Conservation (phyloP, 2,113 vertebrate species). For the Tonatia bakeri region DNA sequence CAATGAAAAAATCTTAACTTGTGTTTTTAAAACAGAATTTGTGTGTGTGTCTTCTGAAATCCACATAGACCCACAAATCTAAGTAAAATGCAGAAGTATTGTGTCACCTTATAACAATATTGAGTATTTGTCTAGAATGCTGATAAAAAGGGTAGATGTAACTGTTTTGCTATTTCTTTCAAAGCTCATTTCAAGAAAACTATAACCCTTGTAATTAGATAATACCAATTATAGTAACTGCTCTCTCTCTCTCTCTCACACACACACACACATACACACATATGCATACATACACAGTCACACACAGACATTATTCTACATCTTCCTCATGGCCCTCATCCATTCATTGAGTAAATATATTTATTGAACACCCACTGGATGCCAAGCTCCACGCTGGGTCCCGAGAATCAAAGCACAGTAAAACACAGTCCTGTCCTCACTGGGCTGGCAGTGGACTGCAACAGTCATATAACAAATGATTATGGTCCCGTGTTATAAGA, state of each 20-base stretch:
- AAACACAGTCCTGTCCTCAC: background rate
- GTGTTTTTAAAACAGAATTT: background rate
- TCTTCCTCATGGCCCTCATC: background rate
- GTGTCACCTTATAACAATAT: background rate
- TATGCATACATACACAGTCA: background rate
- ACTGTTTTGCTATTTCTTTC: background rate
- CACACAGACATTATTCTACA: background rate
- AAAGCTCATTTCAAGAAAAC: conserved; percentile 26
- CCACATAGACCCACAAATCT: background rate
- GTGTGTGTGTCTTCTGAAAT: background rate
- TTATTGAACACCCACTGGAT: background rate
- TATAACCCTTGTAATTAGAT: background rate
- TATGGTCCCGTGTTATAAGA: background rate
- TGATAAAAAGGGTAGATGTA: background rate
- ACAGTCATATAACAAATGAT: background rate
- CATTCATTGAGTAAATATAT: background rate
- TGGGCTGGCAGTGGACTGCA: background rate
- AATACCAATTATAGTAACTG: background rate
- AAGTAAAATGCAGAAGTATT: background rate
- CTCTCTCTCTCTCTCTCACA: background rate
- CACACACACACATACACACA: background rate
- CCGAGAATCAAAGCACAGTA: background rate
- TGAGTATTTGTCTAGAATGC: background rate
- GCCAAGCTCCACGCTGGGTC: background rate
- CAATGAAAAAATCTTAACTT: background rate